Percentiles rank a stretch among this genome's conserved stretches.
These are phyloP conservation scores for Drosophila suboccidentalis DNA, from an alignment of 2,888 invertebrate species.

Conservation along the genomic window DNA sequence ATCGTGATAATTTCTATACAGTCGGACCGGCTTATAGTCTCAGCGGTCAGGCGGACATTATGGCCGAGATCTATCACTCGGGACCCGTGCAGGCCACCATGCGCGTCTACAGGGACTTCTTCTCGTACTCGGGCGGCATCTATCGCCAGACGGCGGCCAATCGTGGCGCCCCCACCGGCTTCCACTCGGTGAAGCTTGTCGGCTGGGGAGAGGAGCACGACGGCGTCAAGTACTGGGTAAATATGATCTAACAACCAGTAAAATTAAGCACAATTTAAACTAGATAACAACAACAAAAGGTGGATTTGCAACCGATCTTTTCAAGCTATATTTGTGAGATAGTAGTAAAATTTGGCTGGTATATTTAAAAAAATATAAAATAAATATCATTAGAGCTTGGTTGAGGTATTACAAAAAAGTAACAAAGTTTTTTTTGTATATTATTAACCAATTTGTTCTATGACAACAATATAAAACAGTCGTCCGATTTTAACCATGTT, in stretches of 20 bases:
- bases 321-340: too few relatives aligned
- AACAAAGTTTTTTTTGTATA: too few relatives aligned
- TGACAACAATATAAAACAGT: too few relatives aligned
- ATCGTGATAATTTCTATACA: slow-evolving; percentile 89
- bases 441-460: too few relatives aligned
- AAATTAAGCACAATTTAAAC: too few relatives aligned
- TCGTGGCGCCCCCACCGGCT: slow-evolving; percentile 88
- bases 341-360: too few relatives aligned
- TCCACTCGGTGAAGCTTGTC: slow-evolving; percentile 95
- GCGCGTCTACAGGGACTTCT: slow-evolving; percentile 96
- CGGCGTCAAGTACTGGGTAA: slow-evolving; percentile 93
- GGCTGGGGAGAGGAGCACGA: slow-evolving; percentile 95
- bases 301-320: too few relatives aligned
- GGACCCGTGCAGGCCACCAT: slow-evolving; percentile 98
- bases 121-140: slow-evolving; percentile 94
- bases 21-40: slow-evolving; percentile 92
- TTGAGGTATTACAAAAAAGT: too few relatives aligned
- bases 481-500: too few relatives aligned
- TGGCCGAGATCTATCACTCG: slow-evolving; percentile 95
- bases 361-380: too few relatives aligned
- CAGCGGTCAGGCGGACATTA: slow-evolving; percentile 92
- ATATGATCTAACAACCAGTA: slow-evolving; percentile 60
- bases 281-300: too few relatives aligned
- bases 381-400: too few relatives aligned
- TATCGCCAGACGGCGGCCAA: slow-evolving; percentile 90